Conservation (phyloP, 1,140 invertebrate genomes). For the Drosophila ohnishii region DNA sequence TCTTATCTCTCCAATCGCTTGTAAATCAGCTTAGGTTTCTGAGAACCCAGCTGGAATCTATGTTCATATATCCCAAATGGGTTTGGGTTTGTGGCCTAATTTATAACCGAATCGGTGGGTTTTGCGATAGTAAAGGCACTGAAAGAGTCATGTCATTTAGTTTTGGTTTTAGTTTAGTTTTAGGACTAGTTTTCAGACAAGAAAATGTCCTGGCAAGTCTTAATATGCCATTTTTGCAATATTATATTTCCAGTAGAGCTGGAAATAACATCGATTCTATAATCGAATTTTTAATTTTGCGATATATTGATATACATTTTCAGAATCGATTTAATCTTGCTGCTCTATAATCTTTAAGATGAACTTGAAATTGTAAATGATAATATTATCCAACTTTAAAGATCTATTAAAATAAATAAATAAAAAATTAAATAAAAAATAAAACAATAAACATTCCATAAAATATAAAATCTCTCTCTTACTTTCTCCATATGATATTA, state of each 20-base stretch:
- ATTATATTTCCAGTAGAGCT: no score
- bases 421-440: no score
- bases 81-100: background rate
- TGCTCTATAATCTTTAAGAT: no score
- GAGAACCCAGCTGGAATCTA: background rate
- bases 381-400: background rate
- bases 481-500: background rate
- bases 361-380: no score
- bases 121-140: background rate
- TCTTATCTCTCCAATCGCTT: slow-evolving; percentile 46
- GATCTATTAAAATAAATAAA: background rate
- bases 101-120: slow-evolving; percentile 8
- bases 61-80: background rate
- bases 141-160: background rate
- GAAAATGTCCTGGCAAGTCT: no score
- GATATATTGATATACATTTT: no score
- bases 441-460: no score
- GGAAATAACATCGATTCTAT: no score
- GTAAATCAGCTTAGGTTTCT: slow-evolving; percentile 57
- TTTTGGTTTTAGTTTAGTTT: background rate
- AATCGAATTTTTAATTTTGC: no score
- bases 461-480: background rate
- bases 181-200: no score
- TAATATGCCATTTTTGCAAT: no score
- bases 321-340: no score